A percentile compares a stretch with the other conserved stretches of the same genome.
Conservation (phyloP, 2,797 vertebrate genomes). For the Chaunax sp. region DNA sequence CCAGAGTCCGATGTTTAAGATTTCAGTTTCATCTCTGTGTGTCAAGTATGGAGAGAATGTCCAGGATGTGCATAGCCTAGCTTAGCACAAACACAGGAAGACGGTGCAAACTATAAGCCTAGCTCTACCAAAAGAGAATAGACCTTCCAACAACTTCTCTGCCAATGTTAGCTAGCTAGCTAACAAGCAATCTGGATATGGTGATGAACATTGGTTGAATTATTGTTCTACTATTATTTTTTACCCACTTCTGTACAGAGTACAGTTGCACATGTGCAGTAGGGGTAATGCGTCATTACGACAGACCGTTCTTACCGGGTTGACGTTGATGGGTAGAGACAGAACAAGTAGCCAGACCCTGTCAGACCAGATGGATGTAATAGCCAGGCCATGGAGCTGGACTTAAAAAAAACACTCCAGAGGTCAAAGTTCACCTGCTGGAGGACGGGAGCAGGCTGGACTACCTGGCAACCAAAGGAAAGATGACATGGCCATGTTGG, state of each 20-base stretch:
- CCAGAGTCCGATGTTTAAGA: too few species aligned
- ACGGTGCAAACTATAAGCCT: background rate
- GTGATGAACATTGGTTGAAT: too few species aligned
- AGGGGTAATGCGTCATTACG: constrained; percentile 8
- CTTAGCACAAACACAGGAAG: constrained; percentile 3
- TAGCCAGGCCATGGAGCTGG: constrained; percentile 41
- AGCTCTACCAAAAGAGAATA: background rate
- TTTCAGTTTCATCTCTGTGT: background rate
- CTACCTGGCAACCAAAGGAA: constrained; percentile 79
- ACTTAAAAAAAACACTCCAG: constrained; percentile 24
- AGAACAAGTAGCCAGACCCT: constrained; percentile 31
- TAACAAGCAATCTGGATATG: background rate
- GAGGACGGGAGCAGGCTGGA: constrained; percentile 32
- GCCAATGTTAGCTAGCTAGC: constrained; percentile 13
- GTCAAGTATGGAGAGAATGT: too few species aligned
- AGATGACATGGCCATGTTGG: constrained; percentile 30
- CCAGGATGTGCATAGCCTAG: background rate
- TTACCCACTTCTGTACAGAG: background rate
- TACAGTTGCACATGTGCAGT: constrained; percentile 13
- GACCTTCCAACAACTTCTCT: background rate
- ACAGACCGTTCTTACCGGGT: constrained; percentile 23
- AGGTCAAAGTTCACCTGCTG: constrained; percentile 48
- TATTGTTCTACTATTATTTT: background rate
- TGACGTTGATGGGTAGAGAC: constrained; percentile 3
- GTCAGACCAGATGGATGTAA: constrained; percentile 77